These are phyloP conservation scores for Panopea generosa DNA, from an alignment of 2,888 invertebrate species.

Conservation along the genomic window DNA sequence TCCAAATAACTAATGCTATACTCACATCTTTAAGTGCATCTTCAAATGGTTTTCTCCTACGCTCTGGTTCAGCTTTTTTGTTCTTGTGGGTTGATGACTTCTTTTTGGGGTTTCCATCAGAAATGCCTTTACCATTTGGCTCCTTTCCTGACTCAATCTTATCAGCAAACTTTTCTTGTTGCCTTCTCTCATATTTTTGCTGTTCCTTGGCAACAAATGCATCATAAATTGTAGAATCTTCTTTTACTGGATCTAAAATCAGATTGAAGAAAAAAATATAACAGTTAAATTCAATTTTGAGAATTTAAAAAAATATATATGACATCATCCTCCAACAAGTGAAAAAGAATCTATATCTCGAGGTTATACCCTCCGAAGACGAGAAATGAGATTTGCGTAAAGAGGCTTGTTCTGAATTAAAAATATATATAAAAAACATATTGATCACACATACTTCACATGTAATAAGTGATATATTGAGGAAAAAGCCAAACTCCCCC, in stretches of 20 bases:
- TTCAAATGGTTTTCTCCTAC: slow-evolving; percentile 57
- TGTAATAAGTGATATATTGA: too few relatives aligned
- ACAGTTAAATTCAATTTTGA: too few relatives aligned
- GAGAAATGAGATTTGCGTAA: too few relatives aligned
- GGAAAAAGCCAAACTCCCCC: too few relatives aligned
- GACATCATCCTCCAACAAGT: too few relatives aligned
- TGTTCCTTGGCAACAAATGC: slow-evolving; percentile 79
- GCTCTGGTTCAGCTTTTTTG: slow-evolving; percentile 48
- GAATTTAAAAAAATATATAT: too few relatives aligned
- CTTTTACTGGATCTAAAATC: slow-evolving; percentile 82
- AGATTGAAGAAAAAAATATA: slow-evolving; percentile 47
- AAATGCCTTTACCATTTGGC: slow-evolving; percentile 51
- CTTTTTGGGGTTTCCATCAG: slow-evolving; percentile 53
- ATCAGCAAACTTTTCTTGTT: slow-evolving; percentile 67
- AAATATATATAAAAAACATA: too few relatives aligned
- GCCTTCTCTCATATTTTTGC: slow-evolving; percentile 61
- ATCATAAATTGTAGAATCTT: slow-evolving; percentile 82
- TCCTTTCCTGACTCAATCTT: slow-evolving; percentile 56
- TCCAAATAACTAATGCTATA: too few relatives aligned
- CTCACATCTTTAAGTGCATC: slow-evolving; percentile 59
- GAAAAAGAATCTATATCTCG: neutral
- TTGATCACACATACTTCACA: too few relatives aligned
- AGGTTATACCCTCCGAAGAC: too few relatives aligned
- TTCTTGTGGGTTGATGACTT: slow-evolving; percentile 37
- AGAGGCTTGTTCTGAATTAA: too few relatives aligned